Evolutionary conservation across 1,140 invertebrate genomes (phyloP).

Genomic region (Belonocnema kinseyi): DNA sequence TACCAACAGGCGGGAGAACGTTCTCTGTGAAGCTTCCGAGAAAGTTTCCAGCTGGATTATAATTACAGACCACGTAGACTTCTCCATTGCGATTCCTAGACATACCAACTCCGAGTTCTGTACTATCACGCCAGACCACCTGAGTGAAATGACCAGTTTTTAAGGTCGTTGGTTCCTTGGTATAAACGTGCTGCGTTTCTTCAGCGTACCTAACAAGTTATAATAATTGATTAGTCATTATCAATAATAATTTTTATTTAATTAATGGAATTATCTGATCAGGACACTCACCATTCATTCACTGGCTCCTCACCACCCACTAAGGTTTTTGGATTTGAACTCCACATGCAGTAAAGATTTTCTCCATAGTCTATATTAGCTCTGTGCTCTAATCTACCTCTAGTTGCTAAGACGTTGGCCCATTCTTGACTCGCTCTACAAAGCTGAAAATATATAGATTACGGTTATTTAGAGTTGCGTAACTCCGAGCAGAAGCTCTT

Average conservation of each 20-base stretch:
- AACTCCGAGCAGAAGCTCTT: too few species aligned
- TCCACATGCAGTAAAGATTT: constrained; percentile 87
- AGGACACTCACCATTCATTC: constrained; percentile 80
- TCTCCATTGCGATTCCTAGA: constrained; percentile 81
- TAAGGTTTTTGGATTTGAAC: constrained; percentile 82
- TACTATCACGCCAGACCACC: constrained; percentile 87
- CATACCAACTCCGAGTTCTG: constrained; percentile 86
- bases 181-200: constrained; percentile 76
- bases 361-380: constrained; percentile 86
- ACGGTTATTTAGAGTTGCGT: too few species aligned
- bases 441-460: constrained; percentile 68
- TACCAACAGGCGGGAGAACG: constrained; percentile 78
- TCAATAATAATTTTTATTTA: constrained; percentile 1
- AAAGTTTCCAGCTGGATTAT: constrained; percentile 90
- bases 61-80: constrained; percentile 90
- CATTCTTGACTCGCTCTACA: constrained; percentile 87
- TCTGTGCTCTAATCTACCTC: constrained; percentile 84
- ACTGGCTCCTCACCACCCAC: constrained; percentile 83
- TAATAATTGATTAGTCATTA: too few species aligned
- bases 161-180: constrained; percentile 80
- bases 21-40: constrained; percentile 86
- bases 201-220: constrained; percentile 64
- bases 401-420: constrained; percentile 84
- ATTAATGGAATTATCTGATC: constrained; percentile 23
- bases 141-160: constrained; percentile 85